Percentiles rank a stretch among this genome's conserved stretches.
Evolutionary conservation across 1,140 invertebrate species (phyloP).

Genomic region (Drosophila yakuba): DNA sequence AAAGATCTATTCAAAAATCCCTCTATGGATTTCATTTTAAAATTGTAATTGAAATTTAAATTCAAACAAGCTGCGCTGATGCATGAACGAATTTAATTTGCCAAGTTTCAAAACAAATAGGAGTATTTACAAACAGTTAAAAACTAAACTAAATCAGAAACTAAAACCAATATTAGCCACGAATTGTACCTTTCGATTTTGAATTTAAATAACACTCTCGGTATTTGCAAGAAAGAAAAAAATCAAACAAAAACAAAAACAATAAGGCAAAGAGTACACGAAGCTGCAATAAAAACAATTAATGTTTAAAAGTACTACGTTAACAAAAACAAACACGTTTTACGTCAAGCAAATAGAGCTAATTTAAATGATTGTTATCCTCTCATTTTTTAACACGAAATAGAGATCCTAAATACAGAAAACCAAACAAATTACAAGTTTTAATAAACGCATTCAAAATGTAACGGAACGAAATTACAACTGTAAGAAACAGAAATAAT

Average conservation of each 20-base stretch:
- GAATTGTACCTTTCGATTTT: slow-evolving; percentile 58
- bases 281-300: slow-evolving; percentile 35
- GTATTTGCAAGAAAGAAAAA: slow-evolving; percentile 10
- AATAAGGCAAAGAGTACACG: background rate
- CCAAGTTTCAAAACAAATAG: slow-evolving; percentile 34
- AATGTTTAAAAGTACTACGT: slow-evolving; percentile 48
- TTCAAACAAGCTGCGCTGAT: slow-evolving; percentile 28
- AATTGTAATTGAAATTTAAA: background rate
- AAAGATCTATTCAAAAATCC: slow-evolving; percentile 2
- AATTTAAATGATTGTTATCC: slow-evolving; percentile 46
- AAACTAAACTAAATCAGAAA: slow-evolving; percentile 25
- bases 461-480: slow-evolving; percentile 41
- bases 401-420: slow-evolving; percentile 35
- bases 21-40: background rate
- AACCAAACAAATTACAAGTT: slow-evolving; percentile 36
- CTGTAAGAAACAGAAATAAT: slow-evolving; percentile 37
- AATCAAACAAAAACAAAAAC: background rate
- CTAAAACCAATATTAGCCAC: slow-evolving; percentile 43
- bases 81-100: slow-evolving; percentile 47
- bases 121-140: slow-evolving; percentile 42
- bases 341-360: slow-evolving; percentile 51
- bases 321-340: slow-evolving; percentile 43
- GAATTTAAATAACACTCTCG: slow-evolving; percentile 38
- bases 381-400: slow-evolving; percentile 40
- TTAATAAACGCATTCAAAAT: slow-evolving; percentile 51